These are phyloP conservation scores for Hormiphora californensis DNA, from an alignment of 37 sponge, comb jelly and placozoan genomes.

Conservation along the genomic window DNA sequence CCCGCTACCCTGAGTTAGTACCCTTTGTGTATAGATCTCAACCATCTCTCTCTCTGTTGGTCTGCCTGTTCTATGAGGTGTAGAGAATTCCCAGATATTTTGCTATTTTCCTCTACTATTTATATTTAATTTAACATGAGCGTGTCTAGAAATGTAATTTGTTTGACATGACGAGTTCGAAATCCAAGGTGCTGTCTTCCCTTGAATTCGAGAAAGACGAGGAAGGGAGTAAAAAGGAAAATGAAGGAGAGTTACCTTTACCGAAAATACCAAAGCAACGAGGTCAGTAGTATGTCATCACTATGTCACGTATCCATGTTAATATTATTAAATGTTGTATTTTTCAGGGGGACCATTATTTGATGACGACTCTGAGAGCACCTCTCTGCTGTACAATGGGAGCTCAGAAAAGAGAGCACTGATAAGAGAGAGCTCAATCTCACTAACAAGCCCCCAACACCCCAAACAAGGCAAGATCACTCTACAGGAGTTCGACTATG, in stretches of 20 bases:
- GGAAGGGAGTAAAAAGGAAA: too few relatives aligned
- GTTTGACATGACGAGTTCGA: not conserved
- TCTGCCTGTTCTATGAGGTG: too few relatives aligned
- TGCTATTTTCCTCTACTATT: too few relatives aligned
- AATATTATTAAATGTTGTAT: not conserved
- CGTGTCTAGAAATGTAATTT: too few relatives aligned
- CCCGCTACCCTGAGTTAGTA: too few relatives aligned
- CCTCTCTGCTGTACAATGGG: not conserved
- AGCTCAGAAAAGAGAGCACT: not conserved
- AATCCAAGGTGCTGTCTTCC: not conserved
- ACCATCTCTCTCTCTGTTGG: too few relatives aligned
- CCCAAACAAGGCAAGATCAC: too few relatives aligned
- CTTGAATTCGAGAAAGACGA: slow-evolving; percentile 17
- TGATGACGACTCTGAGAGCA: not conserved
- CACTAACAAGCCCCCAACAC: not conserved
- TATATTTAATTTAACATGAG: too few relatives aligned
- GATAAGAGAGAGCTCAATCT: not conserved
- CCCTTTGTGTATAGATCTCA: too few relatives aligned
- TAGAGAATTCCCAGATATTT: too few relatives aligned
- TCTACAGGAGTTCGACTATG: not conserved
- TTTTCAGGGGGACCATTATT: not conserved
- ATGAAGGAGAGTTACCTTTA: not conserved
- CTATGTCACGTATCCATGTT: not conserved
- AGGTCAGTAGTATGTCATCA: not conserved
- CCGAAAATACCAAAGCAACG: not conserved